Conservation (phyloP, 2,888 invertebrate species). For the Ophion ventricosus region DNA sequence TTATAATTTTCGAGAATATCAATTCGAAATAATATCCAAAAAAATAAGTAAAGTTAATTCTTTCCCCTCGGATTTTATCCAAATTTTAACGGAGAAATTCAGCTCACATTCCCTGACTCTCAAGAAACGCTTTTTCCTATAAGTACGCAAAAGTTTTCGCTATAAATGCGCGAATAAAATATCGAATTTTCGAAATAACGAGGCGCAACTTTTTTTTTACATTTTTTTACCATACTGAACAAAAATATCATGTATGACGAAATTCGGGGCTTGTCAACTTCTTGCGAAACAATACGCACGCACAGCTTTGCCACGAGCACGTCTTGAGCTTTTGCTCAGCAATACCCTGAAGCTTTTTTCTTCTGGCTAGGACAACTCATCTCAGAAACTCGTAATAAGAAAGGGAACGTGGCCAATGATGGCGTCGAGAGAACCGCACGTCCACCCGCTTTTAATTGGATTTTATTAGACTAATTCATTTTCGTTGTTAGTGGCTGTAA, state of each 20-base stretch:
- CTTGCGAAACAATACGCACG: not conserved
- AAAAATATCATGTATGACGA: not conserved
- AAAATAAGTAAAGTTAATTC: no score
- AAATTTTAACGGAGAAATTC: no score
- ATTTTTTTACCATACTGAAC: no score
- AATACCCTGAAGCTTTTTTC: slow-evolving; percentile 32
- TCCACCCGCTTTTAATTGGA: slow-evolving; percentile 72
- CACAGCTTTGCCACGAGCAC: slow-evolving; percentile 29
- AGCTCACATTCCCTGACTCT: no score
- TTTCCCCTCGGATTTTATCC: no score
- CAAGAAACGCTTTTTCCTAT: no score
- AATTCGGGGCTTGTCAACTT: not conserved
- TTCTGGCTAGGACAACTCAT: slow-evolving; percentile 58
- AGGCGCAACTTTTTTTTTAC: no score
- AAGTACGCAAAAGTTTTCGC: no score
- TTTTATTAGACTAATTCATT: slow-evolving; percentile 74
- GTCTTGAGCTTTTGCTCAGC: slow-evolving; percentile 34
- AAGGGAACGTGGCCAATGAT: slow-evolving; percentile 52
- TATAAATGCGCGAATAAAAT: no score
- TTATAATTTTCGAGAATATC: not conserved
- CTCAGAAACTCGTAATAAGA: slow-evolving; percentile 60
- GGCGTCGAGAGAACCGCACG: slow-evolving; percentile 50
- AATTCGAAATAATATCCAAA: no score
- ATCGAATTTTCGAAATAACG: no score
- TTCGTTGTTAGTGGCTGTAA: slow-evolving; percentile 61